A percentile compares a stretch with the other conserved stretches of the same genome.
phyloP scores from a whole-genome alignment of 2,888 invertebrate genomes.

The Orgyia antiqua region DNA sequence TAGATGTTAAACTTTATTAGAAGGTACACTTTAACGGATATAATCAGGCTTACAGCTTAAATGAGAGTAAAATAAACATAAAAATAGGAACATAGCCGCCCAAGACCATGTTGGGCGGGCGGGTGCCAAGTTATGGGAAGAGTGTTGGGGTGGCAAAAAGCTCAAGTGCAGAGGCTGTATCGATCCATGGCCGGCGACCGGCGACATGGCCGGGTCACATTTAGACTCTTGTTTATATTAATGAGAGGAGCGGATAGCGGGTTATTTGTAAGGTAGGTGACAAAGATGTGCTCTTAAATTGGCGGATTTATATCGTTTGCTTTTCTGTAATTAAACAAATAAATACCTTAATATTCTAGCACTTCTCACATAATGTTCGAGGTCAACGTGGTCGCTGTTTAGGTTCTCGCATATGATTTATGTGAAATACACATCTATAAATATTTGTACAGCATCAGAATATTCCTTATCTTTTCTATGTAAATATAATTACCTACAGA shows the following conservation, averaged over 20 bases:
- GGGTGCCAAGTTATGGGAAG: constrained; percentile 15
- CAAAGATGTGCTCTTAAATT: not conserved
- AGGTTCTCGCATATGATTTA: too few species aligned
- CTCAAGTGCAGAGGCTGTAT: constrained; percentile 77
- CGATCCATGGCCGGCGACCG: constrained; percentile 64
- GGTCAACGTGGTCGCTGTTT: too few species aligned
- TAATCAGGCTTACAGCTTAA: constrained; percentile 24
- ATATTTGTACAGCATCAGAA: too few species aligned
- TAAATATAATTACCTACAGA: too few species aligned
- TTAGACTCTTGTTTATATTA: constrained; percentile 16
- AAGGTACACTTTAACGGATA: constrained; percentile 4
- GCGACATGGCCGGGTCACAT: constrained; percentile 74
- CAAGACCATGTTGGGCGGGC: constrained; percentile 32
- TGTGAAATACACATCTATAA: too few species aligned
- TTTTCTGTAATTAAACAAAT: too few species aligned
- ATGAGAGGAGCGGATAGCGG: constrained; percentile 22
- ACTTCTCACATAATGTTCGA: too few species aligned
- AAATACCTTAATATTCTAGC: too few species aligned
- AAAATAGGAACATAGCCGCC: constrained; percentile 55
- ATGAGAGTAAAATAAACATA: constrained; percentile 54
- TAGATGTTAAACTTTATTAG: constrained; percentile 2
- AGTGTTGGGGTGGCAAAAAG: constrained; percentile 51
- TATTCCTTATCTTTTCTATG: too few species aligned
- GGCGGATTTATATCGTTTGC: too few species aligned
- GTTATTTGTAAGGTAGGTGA: not conserved